Percentiles rank a stretch among this genome's conserved stretches.
These are phyloP conservation scores for Sialia sialis DNA, from an alignment of 2,113 vertebrate species.

Conservation along the genomic window DNA sequence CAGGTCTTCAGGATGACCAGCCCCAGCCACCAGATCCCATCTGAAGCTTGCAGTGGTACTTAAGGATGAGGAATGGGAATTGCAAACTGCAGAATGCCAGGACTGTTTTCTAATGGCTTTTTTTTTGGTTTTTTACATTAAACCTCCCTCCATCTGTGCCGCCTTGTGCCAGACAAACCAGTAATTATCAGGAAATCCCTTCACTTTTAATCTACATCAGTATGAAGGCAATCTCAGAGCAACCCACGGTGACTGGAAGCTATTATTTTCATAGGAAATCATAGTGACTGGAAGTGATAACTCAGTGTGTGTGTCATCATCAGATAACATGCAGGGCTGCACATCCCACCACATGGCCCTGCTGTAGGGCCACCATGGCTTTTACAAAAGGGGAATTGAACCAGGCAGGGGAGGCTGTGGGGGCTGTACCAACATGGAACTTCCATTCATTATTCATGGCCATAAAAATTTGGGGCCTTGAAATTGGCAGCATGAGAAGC, in stretches of 20 bases:
- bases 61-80: neutral
- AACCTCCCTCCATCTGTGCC: conserved; percentile 9
- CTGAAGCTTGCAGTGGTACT: neutral
- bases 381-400: neutral
- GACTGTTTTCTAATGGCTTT: neutral
- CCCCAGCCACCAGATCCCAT: neutral
- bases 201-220: conserved; percentile 58
- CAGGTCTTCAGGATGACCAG: neutral
- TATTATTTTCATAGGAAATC: conserved; percentile 66
- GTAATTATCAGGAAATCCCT: conserved; percentile 61
- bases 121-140: neutral
- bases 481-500: conserved; percentile 16
- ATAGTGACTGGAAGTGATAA: conserved; percentile 67
- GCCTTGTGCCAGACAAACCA: conserved; percentile 46
- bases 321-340: conserved; percentile 47
- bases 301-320: conserved; percentile 52
- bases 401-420: neutral
- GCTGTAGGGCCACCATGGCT: neutral
- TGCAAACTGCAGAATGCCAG: neutral
- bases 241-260: conserved; percentile 71
- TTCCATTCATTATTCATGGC: conserved; percentile 21
- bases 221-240: conserved; percentile 62
- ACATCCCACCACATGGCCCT: conserved; percentile 35
- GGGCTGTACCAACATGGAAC: neutral
- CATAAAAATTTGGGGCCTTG: conserved; percentile 1